Evolutionary conservation across 2,797 vertebrate genomes (phyloP).

Genomic region (Lemur catta): DNA sequence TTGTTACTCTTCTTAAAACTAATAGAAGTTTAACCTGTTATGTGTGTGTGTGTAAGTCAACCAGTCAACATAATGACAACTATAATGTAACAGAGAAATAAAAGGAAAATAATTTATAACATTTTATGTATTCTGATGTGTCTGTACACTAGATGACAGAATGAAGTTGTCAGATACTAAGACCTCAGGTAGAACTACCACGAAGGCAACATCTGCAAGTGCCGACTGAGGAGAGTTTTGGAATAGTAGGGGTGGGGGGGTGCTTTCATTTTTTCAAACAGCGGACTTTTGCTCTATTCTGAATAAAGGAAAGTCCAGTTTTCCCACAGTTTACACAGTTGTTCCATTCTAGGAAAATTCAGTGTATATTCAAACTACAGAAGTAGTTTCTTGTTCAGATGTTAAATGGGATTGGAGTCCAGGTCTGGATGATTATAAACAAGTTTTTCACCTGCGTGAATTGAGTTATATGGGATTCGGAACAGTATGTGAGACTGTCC

Average conservation of each 20-base stretch:
- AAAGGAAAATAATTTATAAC: not conserved
- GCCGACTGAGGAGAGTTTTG: not conserved
- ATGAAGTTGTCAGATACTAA: not conserved
- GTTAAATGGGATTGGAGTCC: not conserved
- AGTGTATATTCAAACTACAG: not conserved
- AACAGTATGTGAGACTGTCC: not conserved
- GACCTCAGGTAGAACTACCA: not conserved
- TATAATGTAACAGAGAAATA: not conserved
- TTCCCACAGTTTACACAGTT: not conserved
- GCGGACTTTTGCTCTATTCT: not conserved
- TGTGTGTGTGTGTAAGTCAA: not conserved
- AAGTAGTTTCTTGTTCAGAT: not conserved
- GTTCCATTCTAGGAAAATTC: not conserved
- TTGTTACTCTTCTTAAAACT: not conserved
- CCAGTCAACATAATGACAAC: not conserved
- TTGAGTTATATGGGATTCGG: not conserved
- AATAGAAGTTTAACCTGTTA: not conserved
- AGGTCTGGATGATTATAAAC: not conserved
- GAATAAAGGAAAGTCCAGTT: not conserved
- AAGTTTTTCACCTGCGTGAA: not conserved
- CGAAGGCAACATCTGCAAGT: not conserved
- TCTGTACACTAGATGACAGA: not conserved
- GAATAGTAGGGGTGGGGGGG: not conserved
- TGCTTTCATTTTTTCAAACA: not conserved
- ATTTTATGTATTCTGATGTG: not conserved